Base-by-base conservation (phyloP, 2,888 invertebrate species). In the Leptopilina myrica region DNA sequence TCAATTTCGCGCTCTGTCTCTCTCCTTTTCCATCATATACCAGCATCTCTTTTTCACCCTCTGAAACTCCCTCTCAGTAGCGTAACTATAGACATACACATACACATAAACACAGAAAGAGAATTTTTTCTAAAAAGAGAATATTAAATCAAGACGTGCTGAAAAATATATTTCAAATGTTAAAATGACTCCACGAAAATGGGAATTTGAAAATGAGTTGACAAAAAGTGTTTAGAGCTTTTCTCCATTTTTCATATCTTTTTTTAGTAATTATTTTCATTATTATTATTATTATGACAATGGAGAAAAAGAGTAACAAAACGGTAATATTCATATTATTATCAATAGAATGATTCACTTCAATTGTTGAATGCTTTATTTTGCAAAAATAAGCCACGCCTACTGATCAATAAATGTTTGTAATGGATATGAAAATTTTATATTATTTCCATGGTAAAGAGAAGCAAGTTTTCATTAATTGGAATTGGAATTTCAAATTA, bases 11-110 rank as follows among this genome's bases (percentile, higher is more conserved):
- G 77, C 80, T 79, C 80, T 82, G 78, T 79, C 78, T 79, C 80
- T 79, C 78, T 84, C 81, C 78, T 82, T 82, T 81, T 84, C 81
- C 82, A 82, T 82, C 83, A 82, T 82, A 81, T 82, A 82, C 82
- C 83, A 81, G 80, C 82, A 80, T 84, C 82, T 81, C 73, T 82
- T 83, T 80, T 78, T 64, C 80, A 78, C 81, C 79, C 80, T 77
- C 82, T 81, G 76, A 80, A 77, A 78, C 79, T 76, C 79, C 82
- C 81, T 81, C 82, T 69, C 81, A 73, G 73, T 56, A 73, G 56
- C 73, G 56, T 73, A 73, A 69, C 69, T 69, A 59, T n/a, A 69
- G 69, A 69, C 53, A 56, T 53, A 53, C 69, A 43, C 12, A 49
- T 4, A 49, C 49, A 49, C 49, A 49, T 12, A 49, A 49, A 26